A percentile compares a stretch with the other conserved stretches of the same genome.
Conservation (phyloP, 1,140 invertebrate genomes). For the Tetramorium alpestre region DNA sequence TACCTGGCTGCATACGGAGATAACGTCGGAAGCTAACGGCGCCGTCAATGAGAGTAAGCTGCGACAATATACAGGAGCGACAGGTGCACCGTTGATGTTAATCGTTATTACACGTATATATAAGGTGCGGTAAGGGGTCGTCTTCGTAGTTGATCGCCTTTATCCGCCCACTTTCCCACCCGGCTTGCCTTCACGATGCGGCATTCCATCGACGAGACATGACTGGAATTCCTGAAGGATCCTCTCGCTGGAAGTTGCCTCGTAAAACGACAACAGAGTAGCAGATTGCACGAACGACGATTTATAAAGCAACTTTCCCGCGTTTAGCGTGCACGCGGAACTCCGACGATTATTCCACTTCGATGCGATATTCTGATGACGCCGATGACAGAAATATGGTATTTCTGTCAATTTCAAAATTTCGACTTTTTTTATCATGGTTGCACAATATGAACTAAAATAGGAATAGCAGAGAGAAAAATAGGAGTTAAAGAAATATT, state of each 20-base stretch:
- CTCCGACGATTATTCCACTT: constrained; percentile 21
- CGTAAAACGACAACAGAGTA: constrained; percentile 55
- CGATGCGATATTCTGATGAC: background rate
- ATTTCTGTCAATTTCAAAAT: background rate
- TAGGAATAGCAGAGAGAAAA: background rate
- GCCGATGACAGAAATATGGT: background rate
- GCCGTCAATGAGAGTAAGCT: constrained; percentile 44
- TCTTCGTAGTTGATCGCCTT: constrained; percentile 61
- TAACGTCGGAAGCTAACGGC: constrained; percentile 30
- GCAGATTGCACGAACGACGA: constrained; percentile 34
- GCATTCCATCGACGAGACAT: constrained; percentile 60
- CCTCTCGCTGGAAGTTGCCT: constrained; percentile 37
- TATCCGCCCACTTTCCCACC: constrained; percentile 31
- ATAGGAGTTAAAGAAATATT: background rate
- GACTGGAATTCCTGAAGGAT: constrained; percentile 61
- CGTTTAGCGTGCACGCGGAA: background rate
- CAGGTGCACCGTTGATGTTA: constrained; percentile 62
- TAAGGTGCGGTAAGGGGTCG: constrained; percentile 61
- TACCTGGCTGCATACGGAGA: constrained; percentile 24
- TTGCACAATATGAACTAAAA: background rate
- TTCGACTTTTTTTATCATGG: background rate
- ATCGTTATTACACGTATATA: constrained; percentile 62
- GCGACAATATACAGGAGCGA: constrained; percentile 53
- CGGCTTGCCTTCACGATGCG: constrained; percentile 23
- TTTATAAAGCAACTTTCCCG: constrained; percentile 43